These are phyloP conservation scores for Squalus acanthias DNA, from an alignment of 2,797 vertebrate species.

Conservation along the genomic window DNA sequence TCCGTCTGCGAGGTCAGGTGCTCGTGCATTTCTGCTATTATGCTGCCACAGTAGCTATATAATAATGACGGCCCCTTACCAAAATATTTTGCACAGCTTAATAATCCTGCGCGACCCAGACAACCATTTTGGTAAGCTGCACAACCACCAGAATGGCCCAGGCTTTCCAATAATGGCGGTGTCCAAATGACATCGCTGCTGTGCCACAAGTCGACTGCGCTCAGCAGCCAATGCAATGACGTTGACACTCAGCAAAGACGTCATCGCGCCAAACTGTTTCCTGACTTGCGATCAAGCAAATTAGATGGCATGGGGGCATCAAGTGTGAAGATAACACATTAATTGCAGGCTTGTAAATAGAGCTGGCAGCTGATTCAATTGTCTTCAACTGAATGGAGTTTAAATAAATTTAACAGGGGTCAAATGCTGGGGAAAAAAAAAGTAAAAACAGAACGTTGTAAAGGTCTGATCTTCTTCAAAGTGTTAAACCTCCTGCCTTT, in stretches of 20 bases:
- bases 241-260: constrained; percentile 32
- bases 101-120: background rate
- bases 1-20: background rate
- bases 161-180: background rate
- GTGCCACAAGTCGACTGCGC: background rate
- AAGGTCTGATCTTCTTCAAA: background rate
- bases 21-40: background rate
- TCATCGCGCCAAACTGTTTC: constrained; percentile 30
- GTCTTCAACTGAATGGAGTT: constrained; percentile 29
- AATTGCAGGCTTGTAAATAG: constrained; percentile 37
- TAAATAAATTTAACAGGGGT: constrained; percentile 25
- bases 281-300: constrained; percentile 32
- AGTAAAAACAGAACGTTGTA: constrained; percentile 14
- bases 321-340: constrained; percentile 33
- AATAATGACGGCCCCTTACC: background rate
- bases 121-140: background rate
- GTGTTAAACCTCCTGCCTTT: background rate
- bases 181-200: background rate
- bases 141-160: background rate
- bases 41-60: background rate
- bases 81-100: background rate
- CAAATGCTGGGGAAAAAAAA: constrained; percentile 23
- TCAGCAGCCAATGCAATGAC: constrained; percentile 6
- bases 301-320: constrained; percentile 37
- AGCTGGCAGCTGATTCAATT: constrained; percentile 33